Conservation (phyloP, 92 coral and sea anemone genomes). For the Epizoanthus illoricatus region DNA sequence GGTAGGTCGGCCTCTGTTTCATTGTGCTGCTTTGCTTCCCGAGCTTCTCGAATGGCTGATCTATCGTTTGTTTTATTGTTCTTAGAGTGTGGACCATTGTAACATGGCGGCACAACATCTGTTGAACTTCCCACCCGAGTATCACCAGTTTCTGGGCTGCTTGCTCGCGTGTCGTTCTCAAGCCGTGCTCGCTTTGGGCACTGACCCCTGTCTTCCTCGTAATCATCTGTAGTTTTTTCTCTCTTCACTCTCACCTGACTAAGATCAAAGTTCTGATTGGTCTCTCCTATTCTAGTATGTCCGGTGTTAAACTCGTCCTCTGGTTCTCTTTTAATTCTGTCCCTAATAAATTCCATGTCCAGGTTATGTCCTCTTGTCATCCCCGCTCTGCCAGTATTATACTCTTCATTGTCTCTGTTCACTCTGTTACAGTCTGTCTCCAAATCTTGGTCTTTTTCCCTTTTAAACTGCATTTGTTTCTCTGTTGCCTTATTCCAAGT, state of each 20-base stretch:
- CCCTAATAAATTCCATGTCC: not conserved
- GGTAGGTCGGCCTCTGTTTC: slow-evolving; percentile 25
- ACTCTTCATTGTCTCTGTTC: not conserved
- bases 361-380: not conserved
- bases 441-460: not conserved
- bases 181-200: not conserved
- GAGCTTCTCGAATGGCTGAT: not conserved
- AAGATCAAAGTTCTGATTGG: not conserved
- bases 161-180: not conserved
- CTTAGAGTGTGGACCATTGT: not conserved
- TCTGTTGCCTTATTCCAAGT: no score
- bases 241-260: slow-evolving; percentile 2
- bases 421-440: not conserved
- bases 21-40: not conserved
- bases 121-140: slow-evolving; percentile 22
- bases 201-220: not conserved
- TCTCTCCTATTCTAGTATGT: not conserved
- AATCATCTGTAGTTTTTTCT: not conserved
- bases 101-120: not conserved
- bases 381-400: not conserved
- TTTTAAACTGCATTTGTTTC: not conserved
- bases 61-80: not conserved
- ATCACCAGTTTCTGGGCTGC: slow-evolving; percentile 17
- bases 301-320: not conserved
- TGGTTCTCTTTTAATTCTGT: not conserved